Conservation (phyloP, 2,888 invertebrate species). For the Drosophila kokeensis region DNA sequence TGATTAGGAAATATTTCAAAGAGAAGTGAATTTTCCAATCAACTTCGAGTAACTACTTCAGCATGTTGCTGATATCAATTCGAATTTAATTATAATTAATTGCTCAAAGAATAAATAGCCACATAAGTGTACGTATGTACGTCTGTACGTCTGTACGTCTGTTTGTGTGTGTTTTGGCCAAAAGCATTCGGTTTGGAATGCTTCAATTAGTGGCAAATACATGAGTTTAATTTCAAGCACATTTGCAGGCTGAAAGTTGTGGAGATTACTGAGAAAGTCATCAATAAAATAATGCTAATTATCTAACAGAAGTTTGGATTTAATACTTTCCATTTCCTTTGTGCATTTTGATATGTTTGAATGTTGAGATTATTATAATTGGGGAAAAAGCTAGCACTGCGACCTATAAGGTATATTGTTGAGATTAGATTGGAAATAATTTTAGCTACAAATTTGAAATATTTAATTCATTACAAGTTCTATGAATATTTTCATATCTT, state of each 20-base stretch:
- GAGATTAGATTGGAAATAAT: neutral
- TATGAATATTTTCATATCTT: neutral
- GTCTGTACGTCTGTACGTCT: neutral
- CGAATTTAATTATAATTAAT: conserved; percentile 15
- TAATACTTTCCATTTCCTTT: neutral
- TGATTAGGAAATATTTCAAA: neutral
- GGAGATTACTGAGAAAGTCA: neutral
- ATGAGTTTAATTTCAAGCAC: neutral
- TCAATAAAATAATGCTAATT: neutral
- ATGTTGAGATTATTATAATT: no score
- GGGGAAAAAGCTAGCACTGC: no score
- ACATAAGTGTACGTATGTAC: neutral
- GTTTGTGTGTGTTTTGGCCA: neutral
- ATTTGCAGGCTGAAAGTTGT: neutral
- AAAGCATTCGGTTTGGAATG: neutral
- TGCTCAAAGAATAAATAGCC: conserved; percentile 3
- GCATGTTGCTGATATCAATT: neutral
- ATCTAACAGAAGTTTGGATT: neutral
- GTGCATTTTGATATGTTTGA: neutral
- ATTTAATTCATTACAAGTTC: neutral
- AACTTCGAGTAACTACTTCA: neutral
- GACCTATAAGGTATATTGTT: no score
- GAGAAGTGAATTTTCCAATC: neutral
- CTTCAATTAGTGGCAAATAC: neutral
- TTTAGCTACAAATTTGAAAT: neutral